Percentiles rank a stretch among this genome's conserved stretches.
Conservation (phyloP, 2,797 vertebrate species). For the Coracias cyanogaster region DNA sequence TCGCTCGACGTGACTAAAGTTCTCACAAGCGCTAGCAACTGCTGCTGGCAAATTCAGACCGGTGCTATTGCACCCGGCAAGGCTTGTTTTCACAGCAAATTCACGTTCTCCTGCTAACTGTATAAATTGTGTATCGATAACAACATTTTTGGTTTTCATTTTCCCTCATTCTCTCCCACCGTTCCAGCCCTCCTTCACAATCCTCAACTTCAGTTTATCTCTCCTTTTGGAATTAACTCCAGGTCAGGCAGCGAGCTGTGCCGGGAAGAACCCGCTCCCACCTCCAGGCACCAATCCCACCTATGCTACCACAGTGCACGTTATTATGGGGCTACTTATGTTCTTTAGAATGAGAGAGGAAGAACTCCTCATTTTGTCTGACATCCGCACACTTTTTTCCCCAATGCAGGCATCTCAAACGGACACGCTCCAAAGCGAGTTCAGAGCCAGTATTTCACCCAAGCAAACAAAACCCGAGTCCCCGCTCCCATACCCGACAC, state of each 20-base stretch:
- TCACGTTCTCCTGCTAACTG: neutral
- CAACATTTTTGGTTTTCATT: neutral
- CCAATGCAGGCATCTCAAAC: neutral
- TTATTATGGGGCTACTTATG: neutral
- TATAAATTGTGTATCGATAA: neutral
- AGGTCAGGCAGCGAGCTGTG: neutral
- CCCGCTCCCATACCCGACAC: conserved; percentile 16
- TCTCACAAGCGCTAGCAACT: neutral
- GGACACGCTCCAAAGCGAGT: neutral
- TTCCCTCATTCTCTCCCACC: neutral
- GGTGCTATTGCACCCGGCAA: neutral
- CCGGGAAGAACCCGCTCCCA: neutral
- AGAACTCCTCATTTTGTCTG: neutral
- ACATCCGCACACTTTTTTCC: neutral
- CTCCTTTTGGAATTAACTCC: neutral
- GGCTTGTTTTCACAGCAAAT: neutral
- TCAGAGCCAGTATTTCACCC: neutral
- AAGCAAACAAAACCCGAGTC: conserved; percentile 52
- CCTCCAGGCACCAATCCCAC: neutral
- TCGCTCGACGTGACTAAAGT: neutral
- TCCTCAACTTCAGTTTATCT: neutral
- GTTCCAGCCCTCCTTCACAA: neutral
- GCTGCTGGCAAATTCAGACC: neutral
- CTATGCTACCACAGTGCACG: neutral
- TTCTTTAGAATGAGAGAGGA: neutral